Evolutionary conservation across 2,888 invertebrate species (phyloP).

Genomic region (Dicranocentrus wangi): DNA sequence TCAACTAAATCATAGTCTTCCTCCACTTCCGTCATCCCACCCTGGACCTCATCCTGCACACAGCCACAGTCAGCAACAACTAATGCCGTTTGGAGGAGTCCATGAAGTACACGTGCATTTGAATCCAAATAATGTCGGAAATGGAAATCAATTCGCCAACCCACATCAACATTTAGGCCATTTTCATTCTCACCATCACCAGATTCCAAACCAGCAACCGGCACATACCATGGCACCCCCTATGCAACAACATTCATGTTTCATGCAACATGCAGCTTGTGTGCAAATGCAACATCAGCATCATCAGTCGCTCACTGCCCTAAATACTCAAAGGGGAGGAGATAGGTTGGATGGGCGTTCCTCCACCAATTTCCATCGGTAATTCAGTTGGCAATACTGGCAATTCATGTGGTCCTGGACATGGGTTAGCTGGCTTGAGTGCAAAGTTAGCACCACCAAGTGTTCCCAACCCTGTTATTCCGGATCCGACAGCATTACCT

Average conservation of each 20-base stretch:
- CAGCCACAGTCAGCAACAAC: slow-evolving; percentile 32
- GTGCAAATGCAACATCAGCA: slow-evolving; percentile 44
- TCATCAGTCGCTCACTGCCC: slow-evolving; percentile 9
- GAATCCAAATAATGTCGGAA: slow-evolving; percentile 21
- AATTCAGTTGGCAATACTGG: slow-evolving; percentile 8
- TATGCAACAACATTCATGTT: slow-evolving; percentile 32
- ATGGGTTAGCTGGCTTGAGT: no score
- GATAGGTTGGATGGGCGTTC: slow-evolving; percentile 30
- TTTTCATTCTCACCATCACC: slow-evolving; percentile 24
- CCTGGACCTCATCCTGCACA: slow-evolving; percentile 36
- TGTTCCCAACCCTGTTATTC: not conserved
- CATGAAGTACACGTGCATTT: no score
- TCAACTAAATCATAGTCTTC: slow-evolving; percentile 20
- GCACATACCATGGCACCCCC: no score
- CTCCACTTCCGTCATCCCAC: not conserved
- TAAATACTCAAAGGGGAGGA: not conserved
- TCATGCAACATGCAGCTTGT: slow-evolving; percentile 50
- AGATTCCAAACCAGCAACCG: slow-evolving; percentile 34
- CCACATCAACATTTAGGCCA: slow-evolving; percentile 7
- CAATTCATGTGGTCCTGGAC: slow-evolving; percentile 5
- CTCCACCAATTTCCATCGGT: slow-evolving; percentile 1
- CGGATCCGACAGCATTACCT: slow-evolving; percentile 40
- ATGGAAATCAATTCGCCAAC: not conserved
- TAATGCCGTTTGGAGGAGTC: slow-evolving; percentile 44
- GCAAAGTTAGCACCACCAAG: no score